Base-by-base conservation (phyloP, 2,113 vertebrate species). In the Speoplatyrhinus poulsoni region DNA sequence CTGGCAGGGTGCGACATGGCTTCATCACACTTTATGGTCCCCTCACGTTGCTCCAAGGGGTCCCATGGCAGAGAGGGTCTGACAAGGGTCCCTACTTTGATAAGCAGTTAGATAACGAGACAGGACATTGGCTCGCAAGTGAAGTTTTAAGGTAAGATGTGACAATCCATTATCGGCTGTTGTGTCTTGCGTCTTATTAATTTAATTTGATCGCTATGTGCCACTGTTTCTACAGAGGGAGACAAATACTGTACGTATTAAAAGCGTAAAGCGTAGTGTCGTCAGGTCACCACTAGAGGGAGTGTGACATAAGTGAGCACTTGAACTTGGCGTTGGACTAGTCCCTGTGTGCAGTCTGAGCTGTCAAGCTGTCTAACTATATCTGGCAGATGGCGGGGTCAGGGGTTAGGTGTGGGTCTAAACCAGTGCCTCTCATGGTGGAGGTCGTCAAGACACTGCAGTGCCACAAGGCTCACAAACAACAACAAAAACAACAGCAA, bases 1-100 rank as follows among this genome's bases (percentile, higher is more conserved):
- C 89, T 87, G 90, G 86, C 74, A 1, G 62, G 1, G 6, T 57
- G 54, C 80, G 82, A 82, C 80, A 62, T 17, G 50, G 75, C 41
- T 73, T 79, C 70, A 47, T 81, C 77, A 60, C 70, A 70, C 75
- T 52, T 0, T 47, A 60, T 47, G 47, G 76, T 73, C 62, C 61
- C 61, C 46, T 82, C 77, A 85, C 87, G 82, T 87, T 82, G 54
- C 74, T 67, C 66, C 62, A 64, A 36, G 19, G 46, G 55, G 60
- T 67, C 19, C 36, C 46, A 13, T 68, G 50, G 3, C 32, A 62
- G 9, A 47, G 60, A 16, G 13, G 8, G 17, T 12, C 48, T 55
- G 15, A 56, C 52, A 62, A 36, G 65, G 7, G 48, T 58, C 59
- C n/a, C 9, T 9, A 46, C 13, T 12, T 17, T 7, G 3, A 32